Evolutionary conservation across 2,113 vertebrate genomes (phyloP).

Genomic region (Brachypteracias leptosomus): DNA sequence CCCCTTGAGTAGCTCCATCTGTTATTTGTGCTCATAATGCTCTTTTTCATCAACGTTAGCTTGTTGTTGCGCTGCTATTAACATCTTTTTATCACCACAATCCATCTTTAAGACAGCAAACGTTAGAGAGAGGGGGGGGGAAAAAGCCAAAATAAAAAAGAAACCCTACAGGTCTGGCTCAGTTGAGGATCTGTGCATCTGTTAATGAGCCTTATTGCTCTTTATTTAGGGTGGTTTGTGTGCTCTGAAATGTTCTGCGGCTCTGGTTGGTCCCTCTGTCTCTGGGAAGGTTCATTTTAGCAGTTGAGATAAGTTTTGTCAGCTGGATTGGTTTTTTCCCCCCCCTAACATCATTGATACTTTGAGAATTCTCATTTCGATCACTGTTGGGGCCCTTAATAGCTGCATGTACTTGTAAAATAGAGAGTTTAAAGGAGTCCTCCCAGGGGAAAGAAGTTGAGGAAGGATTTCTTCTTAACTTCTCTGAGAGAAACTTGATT

Average conservation of each 20-base stretch:
- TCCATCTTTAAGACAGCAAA: background rate
- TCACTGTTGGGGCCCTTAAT: too few relatives aligned
- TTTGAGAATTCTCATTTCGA: too few relatives aligned
- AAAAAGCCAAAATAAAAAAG: background rate
- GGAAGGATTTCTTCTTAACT: background rate
- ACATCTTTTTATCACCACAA: background rate
- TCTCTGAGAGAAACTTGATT: background rate
- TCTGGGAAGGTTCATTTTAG: fast-evolving
- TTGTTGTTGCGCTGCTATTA: background rate
- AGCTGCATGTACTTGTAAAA: too few relatives aligned
- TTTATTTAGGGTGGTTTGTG: background rate
- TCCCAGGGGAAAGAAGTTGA: background rate
- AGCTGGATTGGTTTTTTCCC: too few relatives aligned
- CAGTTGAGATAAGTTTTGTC: too few relatives aligned
- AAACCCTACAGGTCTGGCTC: fast-evolving
- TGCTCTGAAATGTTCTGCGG: background rate
- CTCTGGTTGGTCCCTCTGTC: background rate
- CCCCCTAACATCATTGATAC: too few relatives aligned
- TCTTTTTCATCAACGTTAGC: background rate
- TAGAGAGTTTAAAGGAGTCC: background rate
- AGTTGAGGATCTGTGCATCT: background rate
- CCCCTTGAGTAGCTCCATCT: background rate
- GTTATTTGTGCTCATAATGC: background rate
- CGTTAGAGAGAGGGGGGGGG: too few relatives aligned
- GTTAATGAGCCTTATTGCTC: background rate